Evolutionary conservation across 2,888 invertebrate genomes (phyloP).

Genomic region (Rhogogaster chlorosoma): DNA sequence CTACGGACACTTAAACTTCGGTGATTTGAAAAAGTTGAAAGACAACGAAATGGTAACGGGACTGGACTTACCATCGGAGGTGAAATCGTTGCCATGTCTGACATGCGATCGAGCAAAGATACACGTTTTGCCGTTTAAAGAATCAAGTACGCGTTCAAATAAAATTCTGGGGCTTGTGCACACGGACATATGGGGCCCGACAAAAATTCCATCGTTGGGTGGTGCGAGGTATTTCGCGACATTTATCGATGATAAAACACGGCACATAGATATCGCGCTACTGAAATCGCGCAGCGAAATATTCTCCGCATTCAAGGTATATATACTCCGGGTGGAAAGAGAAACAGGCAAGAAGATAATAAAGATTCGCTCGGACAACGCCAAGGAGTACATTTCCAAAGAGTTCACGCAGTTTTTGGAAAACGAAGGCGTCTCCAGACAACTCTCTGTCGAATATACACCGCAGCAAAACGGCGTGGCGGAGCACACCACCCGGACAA

Average conservation of each 20-base stretch:
- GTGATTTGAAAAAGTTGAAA: conserved; percentile 56
- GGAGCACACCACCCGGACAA: conserved; percentile 65
- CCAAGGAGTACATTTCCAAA: conserved; percentile 55
- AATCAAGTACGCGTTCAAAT: conserved; percentile 50
- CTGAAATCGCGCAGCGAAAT: conserved; percentile 54
- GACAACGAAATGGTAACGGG: conserved; percentile 55
- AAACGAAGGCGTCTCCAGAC: conserved; percentile 51
- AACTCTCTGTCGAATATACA: conserved; percentile 56
- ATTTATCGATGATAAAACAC: conserved; percentile 56
- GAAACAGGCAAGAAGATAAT: conserved; percentile 52
- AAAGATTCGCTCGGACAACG: conserved; percentile 55
- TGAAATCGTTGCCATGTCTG: conserved; percentile 42
- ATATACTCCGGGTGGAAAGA: conserved; percentile 53
- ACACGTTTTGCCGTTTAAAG: conserved; percentile 54
- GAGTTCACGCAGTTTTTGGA: conserved; percentile 53
- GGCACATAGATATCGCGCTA: conserved; percentile 48
- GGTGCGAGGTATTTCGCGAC: conserved; percentile 57
- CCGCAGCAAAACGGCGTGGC: conserved; percentile 67
- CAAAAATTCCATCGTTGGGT: conserved; percentile 53
- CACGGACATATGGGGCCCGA: conserved; percentile 62
- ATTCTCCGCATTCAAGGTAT: conserved; percentile 54
- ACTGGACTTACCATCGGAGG: conserved; percentile 44
- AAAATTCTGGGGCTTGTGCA: conserved; percentile 57
- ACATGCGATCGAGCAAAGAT: conserved; percentile 58
- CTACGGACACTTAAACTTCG: conserved; percentile 59